A percentile compares a stretch with the other conserved stretches of the same genome.
These are phyloP conservation scores for Rhadina sibilatrix DNA, from an alignment of 2,113 vertebrate genomes.

Conservation along the genomic window DNA sequence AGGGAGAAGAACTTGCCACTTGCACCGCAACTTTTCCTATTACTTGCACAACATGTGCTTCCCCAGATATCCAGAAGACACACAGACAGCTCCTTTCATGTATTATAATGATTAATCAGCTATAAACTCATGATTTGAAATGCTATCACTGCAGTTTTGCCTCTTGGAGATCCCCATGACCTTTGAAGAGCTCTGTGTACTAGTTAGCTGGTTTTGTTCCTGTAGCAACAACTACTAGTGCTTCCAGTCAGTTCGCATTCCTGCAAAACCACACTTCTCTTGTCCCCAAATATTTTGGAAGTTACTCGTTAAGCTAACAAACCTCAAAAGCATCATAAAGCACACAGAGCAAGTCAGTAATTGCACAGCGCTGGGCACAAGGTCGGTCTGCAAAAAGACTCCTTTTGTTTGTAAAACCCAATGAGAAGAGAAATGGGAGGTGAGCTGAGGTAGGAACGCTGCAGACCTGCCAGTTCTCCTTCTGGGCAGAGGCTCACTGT, in stretches of 20 bases:
- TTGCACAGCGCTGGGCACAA: background rate
- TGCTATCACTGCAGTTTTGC: background rate
- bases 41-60: background rate
- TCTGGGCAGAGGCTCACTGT: background rate
- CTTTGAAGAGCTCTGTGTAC: constrained; percentile 23
- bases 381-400: background rate
- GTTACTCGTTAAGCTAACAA: constrained; percentile 33
- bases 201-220: constrained; percentile 30
- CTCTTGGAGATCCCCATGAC: background rate
- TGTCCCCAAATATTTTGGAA: constrained; percentile 28
- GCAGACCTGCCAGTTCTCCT: background rate
- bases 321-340: constrained; percentile 18
- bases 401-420: background rate
- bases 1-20: background rate
- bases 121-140: background rate
- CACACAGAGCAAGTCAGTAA: constrained; percentile 7
- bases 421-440: background rate
- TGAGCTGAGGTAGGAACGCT: background rate
- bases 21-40: background rate
- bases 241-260: constrained; percentile 51
- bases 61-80: background rate
- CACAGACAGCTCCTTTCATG: background rate
- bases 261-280: constrained; percentile 36
- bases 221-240: constrained; percentile 26
- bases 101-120: constrained; percentile 22